Evolutionary conservation across 2,888 invertebrate genomes (phyloP).

Genomic region (Hymenopus coronatus): DNA sequence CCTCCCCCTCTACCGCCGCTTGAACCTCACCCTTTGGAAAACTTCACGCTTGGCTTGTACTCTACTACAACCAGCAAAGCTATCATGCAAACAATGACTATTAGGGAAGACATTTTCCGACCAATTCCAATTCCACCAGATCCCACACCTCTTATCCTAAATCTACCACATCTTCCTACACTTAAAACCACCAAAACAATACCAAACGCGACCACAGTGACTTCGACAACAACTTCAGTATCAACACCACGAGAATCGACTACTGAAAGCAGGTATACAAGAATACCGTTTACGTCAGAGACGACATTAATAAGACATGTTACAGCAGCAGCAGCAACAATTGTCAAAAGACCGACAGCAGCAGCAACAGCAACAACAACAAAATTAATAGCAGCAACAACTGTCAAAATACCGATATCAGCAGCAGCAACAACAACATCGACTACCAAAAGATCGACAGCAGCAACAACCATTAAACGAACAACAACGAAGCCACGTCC

Average conservation of each 20-base stretch:
- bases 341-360: background rate
- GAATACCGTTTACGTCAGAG: background rate
- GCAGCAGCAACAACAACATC: background rate
- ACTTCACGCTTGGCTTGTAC: background rate
- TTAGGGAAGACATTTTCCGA: no score
- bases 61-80: no score
- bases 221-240: background rate
- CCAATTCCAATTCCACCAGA: conserved; percentile 4
- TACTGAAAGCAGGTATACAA: background rate
- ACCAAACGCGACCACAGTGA: no score
- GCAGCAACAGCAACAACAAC: background rate
- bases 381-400: background rate
- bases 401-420: background rate
- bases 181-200: no score
- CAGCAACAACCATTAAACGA: no score
- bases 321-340: background rate
- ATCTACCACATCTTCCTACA: background rate
- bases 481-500: background rate
- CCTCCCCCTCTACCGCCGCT: conserved; percentile 23
- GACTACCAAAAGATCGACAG: background rate
- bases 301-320: background rate
- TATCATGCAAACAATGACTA: background rate
- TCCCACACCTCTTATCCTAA: conserved; percentile 9
- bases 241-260: background rate
- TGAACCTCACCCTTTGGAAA: background rate